Evolutionary conservation across 2,888 invertebrate genomes (phyloP), one percentile per base, ranked within the genome.

Genomic region (Volucella zonaria): DNA sequence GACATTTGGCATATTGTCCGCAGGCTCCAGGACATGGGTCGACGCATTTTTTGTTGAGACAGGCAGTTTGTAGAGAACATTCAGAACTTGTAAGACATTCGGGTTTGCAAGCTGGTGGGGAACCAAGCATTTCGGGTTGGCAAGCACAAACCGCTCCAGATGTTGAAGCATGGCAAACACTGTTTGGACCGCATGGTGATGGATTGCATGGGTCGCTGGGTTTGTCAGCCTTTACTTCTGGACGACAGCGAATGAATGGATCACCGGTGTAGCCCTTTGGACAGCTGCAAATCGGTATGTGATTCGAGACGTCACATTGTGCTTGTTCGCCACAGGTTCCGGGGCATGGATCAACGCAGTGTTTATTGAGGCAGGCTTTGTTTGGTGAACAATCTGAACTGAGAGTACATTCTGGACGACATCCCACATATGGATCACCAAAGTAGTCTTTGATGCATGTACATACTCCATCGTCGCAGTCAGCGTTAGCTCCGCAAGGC

Each of bases 11-110:
- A 88, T 94, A 95, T 89, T 95, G 94, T 11, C 96, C 96, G 88
- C 97, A 97, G 56, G 95, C 95, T 66, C 95, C 95, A 3, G 93
- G 93, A 88, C 96, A 96, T 18, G 96, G 96, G 92, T 96, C 95
- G 49, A 94, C 93, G 89, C 96, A 97, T 92, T 95, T 95, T 85
- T 94, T 94, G 87, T 95, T 95, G 58, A 95, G 92, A 89, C 96
- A 96, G 10, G 96, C 95, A 89, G 94, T 94, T 81, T 95, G 94
- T 71, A 94, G 93, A 1, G 95, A 93, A 90, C 96, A 97, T 90
- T 96, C 96, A 8, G 95, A 94, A 87, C 95, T 96, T 87, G 95
- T 95, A n/a, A 95, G 94, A 88, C 96, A 96, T 91, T 96, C 96
- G 0, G 96, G 96, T 88, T 95, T 93, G 89, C 96, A 96, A 49